Conservation (phyloP, 2,797 vertebrate genomes). For the Varecia variegata region DNA sequence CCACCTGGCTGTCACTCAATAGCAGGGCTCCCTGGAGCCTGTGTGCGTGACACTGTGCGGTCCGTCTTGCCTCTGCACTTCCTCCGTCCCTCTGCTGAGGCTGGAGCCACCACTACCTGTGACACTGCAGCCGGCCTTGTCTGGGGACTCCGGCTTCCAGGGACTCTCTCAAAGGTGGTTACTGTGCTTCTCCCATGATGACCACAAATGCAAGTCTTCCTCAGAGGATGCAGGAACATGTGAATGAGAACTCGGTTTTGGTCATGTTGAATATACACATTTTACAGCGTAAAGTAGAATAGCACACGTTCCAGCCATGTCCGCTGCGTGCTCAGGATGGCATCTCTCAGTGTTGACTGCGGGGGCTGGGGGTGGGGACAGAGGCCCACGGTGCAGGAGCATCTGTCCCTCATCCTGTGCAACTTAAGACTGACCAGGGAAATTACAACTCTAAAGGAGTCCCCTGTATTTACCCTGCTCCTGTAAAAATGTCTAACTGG, state of each 20-base stretch:
- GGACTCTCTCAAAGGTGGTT: neutral
- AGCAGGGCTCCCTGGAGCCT: neutral
- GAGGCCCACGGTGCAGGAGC: rapidly evolving
- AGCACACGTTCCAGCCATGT: rapidly evolving
- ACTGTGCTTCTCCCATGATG: neutral
- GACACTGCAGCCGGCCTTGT: rapidly evolving
- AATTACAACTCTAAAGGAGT: neutral
- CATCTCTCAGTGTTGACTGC: rapidly evolving
- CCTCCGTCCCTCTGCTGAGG: rapidly evolving
- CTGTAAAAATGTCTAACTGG: neutral
- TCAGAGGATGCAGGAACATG: neutral
- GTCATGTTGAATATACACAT: neutral
- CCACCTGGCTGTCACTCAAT: neutral
- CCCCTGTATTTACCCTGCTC: neutral
- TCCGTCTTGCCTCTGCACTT: neutral
- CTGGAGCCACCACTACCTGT: rapidly evolving
- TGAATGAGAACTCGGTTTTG: neutral
- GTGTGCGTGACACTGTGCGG: rapidly evolving
- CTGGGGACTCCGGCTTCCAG: neutral
- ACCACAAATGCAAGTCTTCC: neutral
- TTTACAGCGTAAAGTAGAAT: neutral
- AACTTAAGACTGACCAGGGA: neutral
- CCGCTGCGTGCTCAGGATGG: neutral
- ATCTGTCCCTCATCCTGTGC: neutral
- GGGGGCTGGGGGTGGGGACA: neutral